Evolutionary conservation across 2,113 vertebrate genomes (phyloP).

Genomic region (Elgaria multicarinata): DNA sequence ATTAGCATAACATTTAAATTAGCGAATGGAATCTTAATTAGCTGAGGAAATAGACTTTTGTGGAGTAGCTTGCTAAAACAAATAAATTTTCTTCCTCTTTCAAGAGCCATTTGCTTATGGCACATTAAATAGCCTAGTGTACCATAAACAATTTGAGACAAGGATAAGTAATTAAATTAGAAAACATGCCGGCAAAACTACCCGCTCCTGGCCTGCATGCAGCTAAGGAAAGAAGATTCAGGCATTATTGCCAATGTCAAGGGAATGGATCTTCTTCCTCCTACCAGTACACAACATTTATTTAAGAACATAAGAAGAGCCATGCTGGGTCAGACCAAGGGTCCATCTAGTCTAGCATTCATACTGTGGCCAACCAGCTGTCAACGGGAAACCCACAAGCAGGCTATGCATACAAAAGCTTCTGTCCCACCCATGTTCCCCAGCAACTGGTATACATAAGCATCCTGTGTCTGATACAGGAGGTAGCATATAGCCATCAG

Average conservation of each 20-base stretch:
- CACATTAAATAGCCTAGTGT: slow-evolving; percentile 81
- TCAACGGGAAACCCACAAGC: no score
- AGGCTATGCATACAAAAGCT: no score
- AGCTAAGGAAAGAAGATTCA: slow-evolving; percentile 40
- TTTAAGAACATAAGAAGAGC: neutral
- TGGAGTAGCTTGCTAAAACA: slow-evolving; percentile 83
- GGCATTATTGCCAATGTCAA: slow-evolving; percentile 5
- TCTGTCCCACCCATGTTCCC: no score
- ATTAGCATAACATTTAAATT: slow-evolving; percentile 88
- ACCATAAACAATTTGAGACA: slow-evolving; percentile 82
- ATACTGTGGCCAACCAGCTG: no score
- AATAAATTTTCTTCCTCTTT: slow-evolving; percentile 86
- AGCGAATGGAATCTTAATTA: slow-evolving; percentile 85
- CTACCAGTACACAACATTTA: neutral
- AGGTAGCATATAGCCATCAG: no score
- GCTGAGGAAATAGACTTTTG: slow-evolving; percentile 85
- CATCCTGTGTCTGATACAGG: no score
- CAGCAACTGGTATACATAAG: no score
- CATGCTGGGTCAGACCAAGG: no score
- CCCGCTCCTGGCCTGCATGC: slow-evolving; percentile 55
- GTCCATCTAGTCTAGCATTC: no score
- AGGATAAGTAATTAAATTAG: slow-evolving; percentile 85
- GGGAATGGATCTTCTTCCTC: neutral
- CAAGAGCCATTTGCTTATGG: slow-evolving; percentile 82
- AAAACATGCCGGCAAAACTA: slow-evolving; percentile 73